Conservation (phyloP, 64 coral and sea anemone species). For the Orbicella faveolata region DNA sequence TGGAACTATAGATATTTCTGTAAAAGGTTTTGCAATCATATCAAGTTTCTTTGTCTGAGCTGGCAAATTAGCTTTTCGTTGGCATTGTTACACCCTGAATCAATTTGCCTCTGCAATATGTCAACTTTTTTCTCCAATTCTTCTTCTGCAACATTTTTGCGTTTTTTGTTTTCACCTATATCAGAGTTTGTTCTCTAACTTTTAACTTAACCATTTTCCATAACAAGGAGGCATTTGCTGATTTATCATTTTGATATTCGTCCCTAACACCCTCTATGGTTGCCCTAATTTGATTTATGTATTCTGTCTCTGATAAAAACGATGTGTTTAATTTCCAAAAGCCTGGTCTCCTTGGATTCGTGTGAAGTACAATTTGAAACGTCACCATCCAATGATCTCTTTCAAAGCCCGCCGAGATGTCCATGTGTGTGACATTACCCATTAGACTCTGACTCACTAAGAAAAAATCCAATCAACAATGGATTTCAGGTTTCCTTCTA, state of each 20-base stretch:
- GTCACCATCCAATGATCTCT: not conserved
- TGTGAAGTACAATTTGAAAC: not conserved
- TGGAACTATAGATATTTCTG: not conserved
- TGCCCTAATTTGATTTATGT: not conserved
- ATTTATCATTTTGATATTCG: not conserved
- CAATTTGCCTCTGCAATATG: not conserved
- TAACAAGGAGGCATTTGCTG: not conserved
- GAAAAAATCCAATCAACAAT: no score
- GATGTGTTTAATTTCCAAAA: slow-evolving; percentile 25
- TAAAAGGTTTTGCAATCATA: slow-evolving; percentile 10
- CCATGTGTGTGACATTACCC: slow-evolving; percentile 2
- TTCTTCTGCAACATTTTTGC: not conserved
- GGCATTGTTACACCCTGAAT: not conserved
- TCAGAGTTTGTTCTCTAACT: slow-evolving; percentile 30
- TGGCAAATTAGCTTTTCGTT: not conserved
- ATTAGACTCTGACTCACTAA: not conserved
- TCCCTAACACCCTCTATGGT: not conserved
- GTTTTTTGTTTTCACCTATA: not conserved
- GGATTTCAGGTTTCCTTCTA: not conserved
- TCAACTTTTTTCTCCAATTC: not conserved
- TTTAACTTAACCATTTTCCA: slow-evolving; percentile 11
- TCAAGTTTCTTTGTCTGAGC: not conserved
- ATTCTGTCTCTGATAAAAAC: slow-evolving; percentile 8
- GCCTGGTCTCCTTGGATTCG: not conserved
- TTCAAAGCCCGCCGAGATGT: slow-evolving; percentile 8